Evolutionary conservation across 2,888 invertebrate species (phyloP).

Genomic region (Biston stratarius): DNA sequence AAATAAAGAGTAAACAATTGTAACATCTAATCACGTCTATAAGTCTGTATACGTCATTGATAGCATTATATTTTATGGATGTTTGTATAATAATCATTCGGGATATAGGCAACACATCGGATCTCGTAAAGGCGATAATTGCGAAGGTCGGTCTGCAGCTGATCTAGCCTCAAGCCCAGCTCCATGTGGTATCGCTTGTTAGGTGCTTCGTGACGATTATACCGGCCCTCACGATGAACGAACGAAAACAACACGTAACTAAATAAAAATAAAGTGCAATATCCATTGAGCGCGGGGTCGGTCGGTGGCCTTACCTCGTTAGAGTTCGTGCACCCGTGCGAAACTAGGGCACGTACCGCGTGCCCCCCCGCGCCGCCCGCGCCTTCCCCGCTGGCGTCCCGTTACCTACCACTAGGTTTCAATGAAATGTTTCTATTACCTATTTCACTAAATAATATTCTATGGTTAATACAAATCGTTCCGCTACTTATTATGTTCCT

Average conservation of each 20-base stretch:
- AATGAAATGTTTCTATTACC: constrained; percentile 77
- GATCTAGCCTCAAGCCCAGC: constrained; percentile 78
- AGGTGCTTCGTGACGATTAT: constrained; percentile 80
- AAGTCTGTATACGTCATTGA: not conserved
- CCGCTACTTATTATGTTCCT: constrained; percentile 40
- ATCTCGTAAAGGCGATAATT: constrained; percentile 74
- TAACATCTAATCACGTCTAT: not conserved
- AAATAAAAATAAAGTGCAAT: constrained; percentile 62
- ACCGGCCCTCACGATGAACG: constrained; percentile 56
- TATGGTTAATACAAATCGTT: constrained; percentile 54
- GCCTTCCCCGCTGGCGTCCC: constrained; percentile 62
- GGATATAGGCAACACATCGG: constrained; percentile 45
- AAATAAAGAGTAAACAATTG: no score
- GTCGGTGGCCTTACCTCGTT: constrained; percentile 87
- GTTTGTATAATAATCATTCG: constrained; percentile 18
- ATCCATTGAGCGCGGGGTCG: constrained; percentile 65
- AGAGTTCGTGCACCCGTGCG: constrained; percentile 85
- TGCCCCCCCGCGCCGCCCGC: constrained; percentile 58
- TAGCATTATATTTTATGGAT: constrained; percentile 6
- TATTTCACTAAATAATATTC: constrained; percentile 54
- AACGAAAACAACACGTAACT: constrained; percentile 58
- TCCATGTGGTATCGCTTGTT: constrained; percentile 79
- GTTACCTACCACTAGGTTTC: constrained; percentile 82
- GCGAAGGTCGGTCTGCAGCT: constrained; percentile 82
- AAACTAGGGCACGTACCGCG: constrained; percentile 85